Conservation (phyloP, 2,113 vertebrate species). For the Prunella himalayana region DNA sequence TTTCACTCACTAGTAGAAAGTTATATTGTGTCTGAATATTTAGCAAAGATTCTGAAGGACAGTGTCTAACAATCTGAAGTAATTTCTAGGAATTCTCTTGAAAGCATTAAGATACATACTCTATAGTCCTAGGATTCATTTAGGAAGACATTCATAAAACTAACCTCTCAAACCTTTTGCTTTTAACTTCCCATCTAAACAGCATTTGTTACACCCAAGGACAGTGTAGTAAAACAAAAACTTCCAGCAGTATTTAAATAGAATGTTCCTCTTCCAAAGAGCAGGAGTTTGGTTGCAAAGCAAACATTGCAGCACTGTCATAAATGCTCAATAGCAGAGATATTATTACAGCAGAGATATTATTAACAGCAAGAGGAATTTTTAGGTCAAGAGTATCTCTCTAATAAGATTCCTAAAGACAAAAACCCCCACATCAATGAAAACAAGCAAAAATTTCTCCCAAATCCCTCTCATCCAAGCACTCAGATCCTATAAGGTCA, state of each 20-base stretch:
- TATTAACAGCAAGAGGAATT: neutral
- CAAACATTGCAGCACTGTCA: neutral
- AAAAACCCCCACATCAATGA: neutral
- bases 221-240: neutral
- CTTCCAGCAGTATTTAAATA: neutral
- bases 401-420: neutral
- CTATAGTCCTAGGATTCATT: neutral
- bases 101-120: neutral
- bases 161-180: neutral
- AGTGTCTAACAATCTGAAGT: neutral
- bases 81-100: neutral
- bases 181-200: neutral
- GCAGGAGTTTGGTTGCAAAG: neutral
- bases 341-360: neutral
- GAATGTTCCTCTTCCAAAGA: neutral
- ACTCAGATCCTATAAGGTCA: neutral
- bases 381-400: neutral
- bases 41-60: neutral
- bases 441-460: neutral
- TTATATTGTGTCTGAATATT: neutral
- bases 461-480: neutral
- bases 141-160: neutral
- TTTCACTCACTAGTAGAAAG: neutral
- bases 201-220: neutral
- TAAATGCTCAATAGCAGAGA: neutral